Base-by-base conservation (phyloP, 2,888 invertebrate species). In the Alsophila aescularia region DNA sequence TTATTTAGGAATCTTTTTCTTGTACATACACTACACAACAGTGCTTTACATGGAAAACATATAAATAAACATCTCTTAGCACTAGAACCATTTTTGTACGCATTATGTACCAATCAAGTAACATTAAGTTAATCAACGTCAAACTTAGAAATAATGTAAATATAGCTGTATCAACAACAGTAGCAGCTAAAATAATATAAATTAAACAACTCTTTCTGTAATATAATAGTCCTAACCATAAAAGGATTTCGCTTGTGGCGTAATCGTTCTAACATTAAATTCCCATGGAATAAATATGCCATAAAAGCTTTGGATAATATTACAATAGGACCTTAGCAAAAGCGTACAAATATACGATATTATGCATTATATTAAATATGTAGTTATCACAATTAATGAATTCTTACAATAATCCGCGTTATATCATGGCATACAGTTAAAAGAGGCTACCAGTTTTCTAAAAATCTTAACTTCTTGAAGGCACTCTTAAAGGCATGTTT, bases 1-100 rank as follows among this genome's bases (percentile, higher is more conserved):
- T 41, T 51, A 43, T 41, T 69, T 79, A 80, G 76, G 74, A 75
- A 78, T 76, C 70, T 79, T 77, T 55, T 72, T 75, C 66, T 70
- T 64, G 16, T 32, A 27, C 0, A 29, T 10, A 21, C 21, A 21
- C 21, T 12, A 24, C 15, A 31, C n/a, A 15, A 29, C 2, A 24
- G 27, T 45, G 24, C n/a, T 35, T 9, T 24, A 35, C 14, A 13
- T 12, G 24, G 24, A 24, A 2, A 24, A 24, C 1, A 24, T 24
- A 8, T 5, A 24, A 5, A 24, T 24, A 6, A 24, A 24, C 24
- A 24, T 8, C 7, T 7, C 5, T 5, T 18, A 18, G 18, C 18
- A 39, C 13, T 39, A n/a, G 10, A 36, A 16, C 10, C 2, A 29
- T 29, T n/a, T n/a, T n/a, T n/a, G n/a, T n/a, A 29, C n/a, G 2